Base-by-base conservation (phyloP, 2,797 vertebrate genomes). In the Luscinia luscinia region DNA sequence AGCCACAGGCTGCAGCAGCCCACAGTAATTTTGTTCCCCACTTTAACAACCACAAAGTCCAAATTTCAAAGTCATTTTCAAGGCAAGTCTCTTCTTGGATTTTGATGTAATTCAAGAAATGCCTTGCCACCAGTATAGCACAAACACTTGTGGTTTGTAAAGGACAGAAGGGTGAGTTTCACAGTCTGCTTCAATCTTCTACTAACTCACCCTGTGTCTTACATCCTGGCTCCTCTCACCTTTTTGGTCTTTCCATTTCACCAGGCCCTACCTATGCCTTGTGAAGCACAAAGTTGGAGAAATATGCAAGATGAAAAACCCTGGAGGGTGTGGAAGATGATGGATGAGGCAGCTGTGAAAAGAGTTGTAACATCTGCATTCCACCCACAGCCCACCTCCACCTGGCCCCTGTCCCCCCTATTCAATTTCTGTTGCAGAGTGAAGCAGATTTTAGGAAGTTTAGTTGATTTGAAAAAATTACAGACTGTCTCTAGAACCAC, bases 321-420 rank as follows among this genome's bases (percentile, higher is more conserved):
- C 24, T 57, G 54, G 22, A 61, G 41, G 9, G 17, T 72, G 22
- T 69, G 59, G 55, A 20, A 86, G 18, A 51, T 43, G 66, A 67
- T 3, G 28, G 38, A 76, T 36, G 36, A 84, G 27, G 58, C 66
- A 55, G 45, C 34, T 74, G 52, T 58, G 54, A 41, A 70, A 91
- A 63, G 34, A 66, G 34, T 11, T 80, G 28, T 22, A 64, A n/a
- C n/a, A 46, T 30, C 21, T 52, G 28, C 21, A 45, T 64, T 76
- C 10, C 7, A 63, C 16, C 3, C 23, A 48, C 16, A 49, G 27
- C 12, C 57, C 32, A 63, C 4, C 9, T 49, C 20, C 36, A 63
- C 36, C 36, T 43, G 21, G 9, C 3, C 8, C 4, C 6, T 12
- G 6, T 3, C 19, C 13, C 12, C 1, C 3, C 17, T 40, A 32